Evolutionary conservation across 2,888 invertebrate genomes (phyloP).

Genomic region (Diaphora mendica): DNA sequence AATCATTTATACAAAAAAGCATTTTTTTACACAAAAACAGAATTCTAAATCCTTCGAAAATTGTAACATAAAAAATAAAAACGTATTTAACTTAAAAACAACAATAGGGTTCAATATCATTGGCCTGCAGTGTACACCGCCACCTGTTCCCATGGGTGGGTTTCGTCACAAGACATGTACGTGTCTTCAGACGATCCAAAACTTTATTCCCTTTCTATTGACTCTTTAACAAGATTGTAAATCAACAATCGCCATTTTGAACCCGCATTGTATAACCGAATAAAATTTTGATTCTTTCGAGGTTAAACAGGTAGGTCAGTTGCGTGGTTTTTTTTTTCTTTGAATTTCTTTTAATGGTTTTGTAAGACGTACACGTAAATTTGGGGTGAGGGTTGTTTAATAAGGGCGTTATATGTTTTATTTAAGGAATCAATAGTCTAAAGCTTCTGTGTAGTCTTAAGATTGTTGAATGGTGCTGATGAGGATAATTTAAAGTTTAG

Average conservation of each 20-base stretch:
- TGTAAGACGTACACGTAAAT: conserved; percentile 25
- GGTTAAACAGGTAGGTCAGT: conserved; percentile 16
- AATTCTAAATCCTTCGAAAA: too few species aligned
- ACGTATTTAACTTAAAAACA: too few species aligned
- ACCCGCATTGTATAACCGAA: conserved; percentile 12
- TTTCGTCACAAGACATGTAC: conserved; percentile 39
- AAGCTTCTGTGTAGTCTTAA: conserved; percentile 6
- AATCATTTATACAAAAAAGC: too few species aligned
- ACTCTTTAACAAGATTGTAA: neutral
- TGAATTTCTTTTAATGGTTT: conserved; percentile 36
- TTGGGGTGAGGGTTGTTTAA: conserved; percentile 18
- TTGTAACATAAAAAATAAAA: too few species aligned
- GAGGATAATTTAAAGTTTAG: too few species aligned
- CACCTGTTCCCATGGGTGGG: conserved; percentile 52
- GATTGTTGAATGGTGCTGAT: too few species aligned
- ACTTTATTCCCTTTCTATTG: conserved; percentile 28
- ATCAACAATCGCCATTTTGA: neutral
- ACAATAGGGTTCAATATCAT: neutral
- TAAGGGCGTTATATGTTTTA: conserved; percentile 11
- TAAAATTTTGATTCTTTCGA: neutral
- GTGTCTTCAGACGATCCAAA: conserved; percentile 10
- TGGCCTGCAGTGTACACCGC: conserved; percentile 42
- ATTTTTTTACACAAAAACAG: too few species aligned
- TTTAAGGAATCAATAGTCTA: conserved; percentile 5
- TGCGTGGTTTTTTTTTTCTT: conserved; percentile 29